Evolutionary conservation across 1,140 invertebrate species (phyloP).

Genomic region (Pseudomyrmex dendroicus): DNA sequence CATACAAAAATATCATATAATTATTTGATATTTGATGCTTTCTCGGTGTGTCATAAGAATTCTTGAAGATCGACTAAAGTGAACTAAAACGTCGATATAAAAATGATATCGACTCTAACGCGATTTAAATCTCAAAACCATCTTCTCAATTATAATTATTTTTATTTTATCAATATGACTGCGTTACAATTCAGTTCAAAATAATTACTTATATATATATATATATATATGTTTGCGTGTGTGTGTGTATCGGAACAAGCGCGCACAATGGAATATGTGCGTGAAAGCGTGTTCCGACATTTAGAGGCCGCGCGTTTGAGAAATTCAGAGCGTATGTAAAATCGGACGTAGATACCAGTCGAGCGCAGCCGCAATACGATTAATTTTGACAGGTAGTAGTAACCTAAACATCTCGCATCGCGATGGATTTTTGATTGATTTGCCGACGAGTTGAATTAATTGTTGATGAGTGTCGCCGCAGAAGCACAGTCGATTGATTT

Average conservation of each 20-base stretch:
- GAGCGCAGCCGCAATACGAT: slow-evolving; percentile 4
- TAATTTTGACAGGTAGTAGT: slow-evolving; percentile 38
- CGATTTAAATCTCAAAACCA: neutral
- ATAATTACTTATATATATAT: too few relatives aligned
- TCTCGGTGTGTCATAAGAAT: too few relatives aligned
- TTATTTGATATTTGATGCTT: too few relatives aligned
- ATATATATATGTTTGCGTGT: too few relatives aligned
- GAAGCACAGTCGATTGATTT: slow-evolving; percentile 43
- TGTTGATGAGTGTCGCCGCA: slow-evolving; percentile 19
- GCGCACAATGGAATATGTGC: neutral
- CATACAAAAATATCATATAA: too few relatives aligned
- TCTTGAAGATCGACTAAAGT: too few relatives aligned
- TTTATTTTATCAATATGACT: neutral
- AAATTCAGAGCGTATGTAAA: neutral
- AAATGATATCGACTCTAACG: too few relatives aligned
- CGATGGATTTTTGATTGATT: slow-evolving; percentile 37
- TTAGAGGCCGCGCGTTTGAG: neutral
- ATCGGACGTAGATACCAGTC: neutral
- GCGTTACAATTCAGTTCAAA: neutral
- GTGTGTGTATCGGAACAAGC: too few relatives aligned
- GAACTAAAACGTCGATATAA: too few relatives aligned
- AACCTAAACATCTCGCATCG: slow-evolving; percentile 7
- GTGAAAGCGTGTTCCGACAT: neutral
- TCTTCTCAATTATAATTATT: neutral
- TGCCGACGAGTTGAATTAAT: slow-evolving; percentile 37